phyloP scores from a whole-genome alignment of 1,140 invertebrate species.

The Maniola jurtina region DNA sequence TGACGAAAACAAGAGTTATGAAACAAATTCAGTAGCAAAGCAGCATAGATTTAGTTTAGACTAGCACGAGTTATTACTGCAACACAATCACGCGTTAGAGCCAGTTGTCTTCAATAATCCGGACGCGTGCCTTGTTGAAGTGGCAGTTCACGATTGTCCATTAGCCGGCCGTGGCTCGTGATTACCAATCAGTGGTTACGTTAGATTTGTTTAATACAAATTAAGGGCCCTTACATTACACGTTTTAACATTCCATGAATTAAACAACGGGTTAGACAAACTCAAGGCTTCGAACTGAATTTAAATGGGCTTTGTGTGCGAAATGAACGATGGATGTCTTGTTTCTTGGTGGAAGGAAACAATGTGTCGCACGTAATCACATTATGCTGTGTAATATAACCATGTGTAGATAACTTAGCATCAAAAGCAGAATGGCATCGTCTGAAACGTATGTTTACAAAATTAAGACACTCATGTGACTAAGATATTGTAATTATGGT shows the following conservation, averaged over 20 bases:
- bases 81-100: constrained; percentile 6
- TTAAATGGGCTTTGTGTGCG: background rate
- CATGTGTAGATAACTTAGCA: background rate
- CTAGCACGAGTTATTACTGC: constrained; percentile 8
- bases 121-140: constrained; percentile 22
- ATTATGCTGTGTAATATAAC: background rate
- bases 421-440: too few species aligned
- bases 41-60: background rate
- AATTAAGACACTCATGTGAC: too few species aligned
- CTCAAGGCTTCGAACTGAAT: constrained; percentile 5
- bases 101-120: constrained; percentile 16
- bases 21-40: background rate
- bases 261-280: constrained; percentile 26
- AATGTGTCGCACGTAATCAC: background rate
- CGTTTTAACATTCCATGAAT: constrained; percentile 29
- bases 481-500: too few species aligned
- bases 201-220: constrained; percentile 23
- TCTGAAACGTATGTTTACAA: too few species aligned
- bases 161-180: constrained; percentile 21
- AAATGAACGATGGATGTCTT: background rate
- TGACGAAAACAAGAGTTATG: background rate
- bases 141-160: constrained; percentile 31
- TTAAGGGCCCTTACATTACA: constrained; percentile 20
- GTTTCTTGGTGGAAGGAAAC: background rate
- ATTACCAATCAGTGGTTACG: constrained; percentile 31